Evolutionary conservation across 2,888 invertebrate genomes (phyloP), one percentile per base, ranked within the genome.

Genomic region (Brachylomia viminalis): DNA sequence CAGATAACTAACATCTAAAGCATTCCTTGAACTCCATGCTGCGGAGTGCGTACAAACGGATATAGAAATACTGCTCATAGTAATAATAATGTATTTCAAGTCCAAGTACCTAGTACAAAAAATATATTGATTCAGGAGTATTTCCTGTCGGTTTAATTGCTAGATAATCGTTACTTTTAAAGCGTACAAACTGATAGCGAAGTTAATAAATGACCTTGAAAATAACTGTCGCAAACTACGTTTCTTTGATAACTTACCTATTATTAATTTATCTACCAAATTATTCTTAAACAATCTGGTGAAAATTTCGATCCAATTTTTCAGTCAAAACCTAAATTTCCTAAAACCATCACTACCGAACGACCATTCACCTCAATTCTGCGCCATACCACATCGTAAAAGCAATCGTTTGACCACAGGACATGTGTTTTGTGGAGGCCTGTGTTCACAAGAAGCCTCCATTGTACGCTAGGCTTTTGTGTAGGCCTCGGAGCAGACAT

Each of bases 341-440:
- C 38, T 30, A 47, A 78, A 79, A 56, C 42, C 17, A 45, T 15
- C 49, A 65, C 45, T 64, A 17, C 20, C 15, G 23, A 47, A 17
- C 47, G 23, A 33, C 33, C 8, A 77, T 79, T 30, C 72, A 52
- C 17, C 27, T 73, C 84, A 38, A 17, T 49, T 93, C 91, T 91
- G 84, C n/a, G 42, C 58, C 13, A 78, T 78, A 5, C n/a, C 80
- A 49, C 33, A 67, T 73, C 85, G 90, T 88, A 90, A 78, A 92
- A 89, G 86, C 91, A 92, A 92, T 92, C 92, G 92, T 91, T 92
- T 94, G 94, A 93, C 95, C 93, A 87, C 93, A 90, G 92, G 90
- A 93, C 94, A 94, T 91, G 92, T 93, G 94, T 94, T 93, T 91
- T 90, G 93, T 92, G 92, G 91, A 89, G 90, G 89, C 86, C 86